phyloP scores from a whole-genome alignment of 2,888 invertebrate genomes.

The Shargacucullia verbasci region DNA sequence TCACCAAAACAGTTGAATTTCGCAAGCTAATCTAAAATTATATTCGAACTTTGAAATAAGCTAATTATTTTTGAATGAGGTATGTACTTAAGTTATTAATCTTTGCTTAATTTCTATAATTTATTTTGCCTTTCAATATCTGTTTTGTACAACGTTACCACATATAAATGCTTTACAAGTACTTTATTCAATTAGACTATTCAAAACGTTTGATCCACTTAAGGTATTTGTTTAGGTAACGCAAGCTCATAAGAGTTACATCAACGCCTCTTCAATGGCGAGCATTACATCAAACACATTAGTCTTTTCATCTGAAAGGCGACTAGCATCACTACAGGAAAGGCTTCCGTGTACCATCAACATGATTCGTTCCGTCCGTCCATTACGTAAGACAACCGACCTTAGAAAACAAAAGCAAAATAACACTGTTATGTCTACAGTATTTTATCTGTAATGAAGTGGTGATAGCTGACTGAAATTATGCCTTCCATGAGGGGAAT shows the following conservation, averaged over 20 bases:
- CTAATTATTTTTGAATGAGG: no score
- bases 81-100: no score
- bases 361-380: slow-evolving; percentile 24
- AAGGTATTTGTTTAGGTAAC: slow-evolving; percentile 34
- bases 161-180: no score
- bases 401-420: slow-evolving; percentile 23
- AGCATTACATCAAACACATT: slow-evolving; percentile 43
- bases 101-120: no score
- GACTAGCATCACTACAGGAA: slow-evolving; percentile 30
- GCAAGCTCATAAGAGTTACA: slow-evolving; percentile 29
- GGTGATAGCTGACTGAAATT: no score
- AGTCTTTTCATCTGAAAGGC: slow-evolving; percentile 41
- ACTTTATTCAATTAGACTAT: slow-evolving; percentile 11
- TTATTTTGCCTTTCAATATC: no score
- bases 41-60: no score
- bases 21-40: no score
- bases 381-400: slow-evolving; percentile 31
- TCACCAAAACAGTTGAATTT: no score
- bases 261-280: slow-evolving; percentile 43
- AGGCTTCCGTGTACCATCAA: slow-evolving; percentile 33
- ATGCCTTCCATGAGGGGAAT: no score
- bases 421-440: neutral
- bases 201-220: slow-evolving; percentile 23
- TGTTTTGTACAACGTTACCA: no score
- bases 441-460: no score